Evolutionary conservation across 2,888 invertebrate genomes (phyloP).

Genomic region (Sympetrum striolatum): DNA sequence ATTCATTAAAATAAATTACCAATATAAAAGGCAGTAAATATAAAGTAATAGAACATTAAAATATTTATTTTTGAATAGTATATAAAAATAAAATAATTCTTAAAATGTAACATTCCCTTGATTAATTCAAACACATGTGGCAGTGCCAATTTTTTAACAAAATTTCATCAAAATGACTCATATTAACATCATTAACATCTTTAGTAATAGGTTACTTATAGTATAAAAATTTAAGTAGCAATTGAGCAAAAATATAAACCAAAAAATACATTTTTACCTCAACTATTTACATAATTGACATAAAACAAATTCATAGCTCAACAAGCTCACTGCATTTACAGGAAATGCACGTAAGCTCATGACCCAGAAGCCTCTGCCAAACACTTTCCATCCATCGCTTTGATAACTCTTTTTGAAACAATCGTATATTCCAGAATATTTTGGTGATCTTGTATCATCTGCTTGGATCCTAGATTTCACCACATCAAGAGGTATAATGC

Average conservation of each 20-base stretch:
- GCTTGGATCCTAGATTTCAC: conserved; percentile 77
- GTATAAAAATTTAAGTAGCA: too few species aligned
- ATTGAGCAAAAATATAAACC: neutral
- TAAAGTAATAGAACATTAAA: too few species aligned
- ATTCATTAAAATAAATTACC: too few species aligned
- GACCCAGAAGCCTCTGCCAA: conserved; percentile 70
- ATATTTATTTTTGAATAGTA: too few species aligned
- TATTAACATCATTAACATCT: too few species aligned
- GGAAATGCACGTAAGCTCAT: conserved; percentile 71
- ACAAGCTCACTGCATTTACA: conserved; percentile 71
- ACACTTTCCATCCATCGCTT: conserved; percentile 65
- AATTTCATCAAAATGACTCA: too few species aligned
- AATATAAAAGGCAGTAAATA: too few species aligned
- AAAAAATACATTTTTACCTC: neutral
- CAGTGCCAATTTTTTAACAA: too few species aligned
- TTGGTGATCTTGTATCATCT: conserved; percentile 63
- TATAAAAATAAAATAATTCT: too few species aligned
- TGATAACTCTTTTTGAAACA: conserved; percentile 65
- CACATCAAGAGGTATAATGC: conserved; percentile 75
- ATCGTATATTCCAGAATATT: conserved; percentile 66
- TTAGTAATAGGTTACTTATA: too few species aligned
- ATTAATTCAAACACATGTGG: too few species aligned
- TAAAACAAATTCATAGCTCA: conserved; percentile 61
- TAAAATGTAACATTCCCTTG: too few species aligned
- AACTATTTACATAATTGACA: neutral